These are phyloP conservation scores for Nesoenas mayeri DNA, from an alignment of 2,113 vertebrate species.

Conservation along the genomic window DNA sequence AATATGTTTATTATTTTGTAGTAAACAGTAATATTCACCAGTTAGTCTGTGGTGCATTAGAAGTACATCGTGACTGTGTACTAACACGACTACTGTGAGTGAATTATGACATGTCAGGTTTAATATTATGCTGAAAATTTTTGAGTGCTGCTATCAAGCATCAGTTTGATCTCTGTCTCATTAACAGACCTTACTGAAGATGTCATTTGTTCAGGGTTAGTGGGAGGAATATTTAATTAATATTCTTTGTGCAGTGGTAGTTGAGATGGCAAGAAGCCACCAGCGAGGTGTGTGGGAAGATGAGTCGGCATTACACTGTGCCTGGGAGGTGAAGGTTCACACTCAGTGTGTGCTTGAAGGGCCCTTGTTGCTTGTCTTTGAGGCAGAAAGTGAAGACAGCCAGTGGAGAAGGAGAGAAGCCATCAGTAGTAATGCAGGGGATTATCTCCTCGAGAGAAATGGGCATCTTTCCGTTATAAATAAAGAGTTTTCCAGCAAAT, in stretches of 20 bases:
- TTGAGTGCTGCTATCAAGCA: neutral
- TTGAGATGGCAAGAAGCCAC: neutral
- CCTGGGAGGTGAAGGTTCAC: neutral
- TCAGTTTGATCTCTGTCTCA: neutral
- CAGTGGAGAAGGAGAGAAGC: neutral
- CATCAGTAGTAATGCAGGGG: neutral
- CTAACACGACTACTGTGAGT: neutral
- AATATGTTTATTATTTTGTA: neutral
- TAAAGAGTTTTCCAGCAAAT: neutral
- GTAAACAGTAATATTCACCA: neutral
- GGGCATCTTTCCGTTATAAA: neutral
- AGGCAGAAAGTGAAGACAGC: neutral
- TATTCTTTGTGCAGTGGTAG: neutral
- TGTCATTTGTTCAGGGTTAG: neutral
- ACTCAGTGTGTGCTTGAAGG: neutral
- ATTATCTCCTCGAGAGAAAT: neutral
- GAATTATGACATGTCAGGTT: neutral
- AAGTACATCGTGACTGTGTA: neutral
- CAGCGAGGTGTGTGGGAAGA: neutral
- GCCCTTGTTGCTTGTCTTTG: neutral
- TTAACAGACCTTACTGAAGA: neutral
- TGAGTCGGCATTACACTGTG: neutral
- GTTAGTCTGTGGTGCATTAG: neutral
- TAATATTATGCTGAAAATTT: neutral
- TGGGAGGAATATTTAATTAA: neutral